Evolutionary conservation across 92 coral and sea anemone species (phyloP), one percentile per base, ranked within the genome.

Genomic region (Epizoanthus ramosus): DNA sequence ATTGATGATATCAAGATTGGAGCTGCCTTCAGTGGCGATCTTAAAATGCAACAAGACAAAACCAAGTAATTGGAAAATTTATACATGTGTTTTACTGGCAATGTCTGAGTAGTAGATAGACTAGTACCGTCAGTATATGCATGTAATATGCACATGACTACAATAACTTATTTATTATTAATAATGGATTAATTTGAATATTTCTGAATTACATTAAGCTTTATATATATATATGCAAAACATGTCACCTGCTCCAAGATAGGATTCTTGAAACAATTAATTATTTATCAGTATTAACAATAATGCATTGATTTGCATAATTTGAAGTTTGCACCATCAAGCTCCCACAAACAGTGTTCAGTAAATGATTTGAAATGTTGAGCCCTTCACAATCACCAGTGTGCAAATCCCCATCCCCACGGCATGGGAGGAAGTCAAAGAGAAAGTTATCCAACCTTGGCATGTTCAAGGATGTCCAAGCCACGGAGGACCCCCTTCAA

Each of bases 391-490:
- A 41, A 33, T 75, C 68, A 0, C 80, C 56, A 22, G 18, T 69
- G 25, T 6, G 58, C 22, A 77, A 37, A 3, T 77, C 82, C 21
- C 68, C 82, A 2, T 77, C 82, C 4, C 57, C 82, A 77, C 54
- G 39, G 17, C 43, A 77, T 60, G 24, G 63, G 70, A 68, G 23
- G 3, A 68, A 61, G 6, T 3, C 81, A 1, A 77, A 43, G 41
- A 77, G 82, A 60, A 77, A 37, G 31, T 21, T 37, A 41, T 77
- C 82, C 17, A 61, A 37, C 23, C 59, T 77, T 61, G 82, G 82
- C 18, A 77, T 77, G 71, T 13, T 58, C 15, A 77, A 77, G 15
- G 82, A 77, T 63, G 58, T 63, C 13, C 70, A 77, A 77, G 15
- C 70, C 17, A 9, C 41, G 5, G 69, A 53, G 17, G 53, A 41